Base-by-base conservation (phyloP, 2,888 invertebrate species). In the Podotricha telesiphe region DNA sequence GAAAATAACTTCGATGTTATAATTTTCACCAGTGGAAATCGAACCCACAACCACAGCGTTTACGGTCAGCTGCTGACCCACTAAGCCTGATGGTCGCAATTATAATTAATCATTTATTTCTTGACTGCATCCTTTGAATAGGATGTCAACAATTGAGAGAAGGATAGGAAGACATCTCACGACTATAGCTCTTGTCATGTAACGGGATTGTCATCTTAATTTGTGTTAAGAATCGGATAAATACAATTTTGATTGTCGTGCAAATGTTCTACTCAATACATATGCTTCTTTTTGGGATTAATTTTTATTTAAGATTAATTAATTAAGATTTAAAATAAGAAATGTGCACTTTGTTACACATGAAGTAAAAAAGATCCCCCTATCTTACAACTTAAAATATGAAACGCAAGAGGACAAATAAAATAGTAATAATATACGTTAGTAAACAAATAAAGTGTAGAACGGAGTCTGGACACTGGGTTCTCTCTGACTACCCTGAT, bases 61-160 rank as follows among this genome's bases (percentile, higher is more conserved):
- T 51, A 51, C 51, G 15, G n/a, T 28, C 5, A 28, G 11, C 17
- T 15, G 22, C n/a, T 8, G 11, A 13, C 1, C 11, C 42, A 42
- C 42, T 42, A 13, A 11, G 42, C 42, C 13, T 13, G 13, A 42
- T 28, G 3, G n/a, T n/a, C 0, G 3, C 8, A 28, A n/a, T 28
- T 28, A 11, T 34, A 55, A 55, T 37, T 2, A 17, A 5, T 19
- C 56, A 56, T 19, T 58, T 58, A 58, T 58, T n/a, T 20, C 15
- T 8, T 42, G 42, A 15, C 40, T 58, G 58, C 45, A 59, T 22
- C n/a, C 42, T 22, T 22, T n/a, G 6, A 10, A 58, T 47, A 65
- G 68, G 71, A 68, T 65, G 67, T 68, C 13, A 20, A 45, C 68
- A 68, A 68, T 68, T 71, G 56, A 50, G 22, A 15, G 15, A 56